Conservation (phyloP, 37 sponge, comb jelly and placozoan species). For the Ephydatia muelleri region DNA sequence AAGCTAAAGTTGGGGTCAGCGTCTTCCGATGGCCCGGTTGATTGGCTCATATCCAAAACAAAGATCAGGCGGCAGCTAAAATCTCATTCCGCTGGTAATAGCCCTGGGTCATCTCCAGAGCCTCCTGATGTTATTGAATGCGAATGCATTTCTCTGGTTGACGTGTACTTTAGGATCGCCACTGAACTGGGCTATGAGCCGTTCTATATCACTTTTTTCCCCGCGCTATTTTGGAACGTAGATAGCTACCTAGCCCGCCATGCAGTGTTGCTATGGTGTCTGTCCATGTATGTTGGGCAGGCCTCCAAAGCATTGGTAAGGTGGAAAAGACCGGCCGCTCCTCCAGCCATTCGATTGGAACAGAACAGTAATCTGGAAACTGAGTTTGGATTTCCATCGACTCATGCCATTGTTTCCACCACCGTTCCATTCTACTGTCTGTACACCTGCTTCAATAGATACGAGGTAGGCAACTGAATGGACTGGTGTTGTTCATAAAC, state of each 20-base stretch:
- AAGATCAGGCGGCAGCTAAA: slow-evolving; percentile 12
- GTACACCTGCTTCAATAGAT: slow-evolving; percentile 43
- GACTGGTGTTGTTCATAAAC: neutral
- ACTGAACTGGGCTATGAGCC: slow-evolving; percentile 88
- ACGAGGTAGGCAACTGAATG: slow-evolving; percentile 59
- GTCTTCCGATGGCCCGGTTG: neutral
- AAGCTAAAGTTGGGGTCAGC: neutral
- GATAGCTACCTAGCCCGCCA: slow-evolving; percentile 60
- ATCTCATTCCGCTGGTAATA: slow-evolving; percentile 1
- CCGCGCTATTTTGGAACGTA: slow-evolving; percentile 72
- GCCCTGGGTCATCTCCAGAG: slow-evolving; percentile 7
- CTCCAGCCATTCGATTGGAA: slow-evolving; percentile 78
- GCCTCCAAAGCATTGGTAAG: slow-evolving; percentile 75
- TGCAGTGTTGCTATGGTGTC: slow-evolving; percentile 62
- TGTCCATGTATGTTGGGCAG: slow-evolving; percentile 93
- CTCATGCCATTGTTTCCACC: slow-evolving; percentile 87
- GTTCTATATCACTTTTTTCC: slow-evolving; percentile 86
- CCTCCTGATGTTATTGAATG: neutral
- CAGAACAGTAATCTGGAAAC: slow-evolving; percentile 58
- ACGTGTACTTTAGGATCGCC: slow-evolving; percentile 80
- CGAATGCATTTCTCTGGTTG: slow-evolving; percentile 69
- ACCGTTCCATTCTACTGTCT: slow-evolving; percentile 71
- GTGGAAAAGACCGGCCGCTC: slow-evolving; percentile 72
- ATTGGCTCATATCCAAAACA: slow-evolving; percentile 12
- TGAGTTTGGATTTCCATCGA: slow-evolving; percentile 95